Evolutionary conservation across 2,888 invertebrate species (phyloP).

Genomic region (Nysson spinosus): DNA sequence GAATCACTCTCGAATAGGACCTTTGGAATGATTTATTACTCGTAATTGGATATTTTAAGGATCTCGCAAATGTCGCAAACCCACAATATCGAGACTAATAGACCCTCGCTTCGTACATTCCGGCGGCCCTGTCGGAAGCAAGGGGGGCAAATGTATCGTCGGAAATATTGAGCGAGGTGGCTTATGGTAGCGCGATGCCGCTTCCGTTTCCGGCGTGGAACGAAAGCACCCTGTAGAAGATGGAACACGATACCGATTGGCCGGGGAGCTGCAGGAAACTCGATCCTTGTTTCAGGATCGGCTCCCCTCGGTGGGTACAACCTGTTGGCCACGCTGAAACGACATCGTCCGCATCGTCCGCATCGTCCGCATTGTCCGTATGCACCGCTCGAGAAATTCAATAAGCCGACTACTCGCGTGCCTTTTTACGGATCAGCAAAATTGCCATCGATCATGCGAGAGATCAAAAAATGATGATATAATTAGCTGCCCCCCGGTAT

Average conservation of each 20-base stretch:
- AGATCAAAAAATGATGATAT: conserved; percentile 23
- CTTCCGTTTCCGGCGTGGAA: conserved; percentile 59
- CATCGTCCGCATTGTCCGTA: conserved; percentile 3
- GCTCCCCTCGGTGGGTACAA: conserved; percentile 23
- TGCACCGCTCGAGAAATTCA: conserved; percentile 41
- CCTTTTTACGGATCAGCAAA: conserved; percentile 38
- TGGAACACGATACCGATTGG: conserved; percentile 46
- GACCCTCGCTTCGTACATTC: not conserved
- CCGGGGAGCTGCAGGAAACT: conserved; percentile 40
- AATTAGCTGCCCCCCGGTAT: conserved; percentile 31
- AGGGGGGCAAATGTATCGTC: not conserved
- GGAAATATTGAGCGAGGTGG: conserved; percentile 4
- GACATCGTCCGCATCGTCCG: conserved; percentile 5
- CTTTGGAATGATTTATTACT: too few relatives aligned
- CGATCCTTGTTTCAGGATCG: conserved; percentile 50
- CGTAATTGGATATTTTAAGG: too few relatives aligned
- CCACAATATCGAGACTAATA: too few relatives aligned
- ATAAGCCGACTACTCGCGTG: conserved; percentile 41
- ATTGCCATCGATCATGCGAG: conserved; percentile 40
- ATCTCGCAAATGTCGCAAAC: too few relatives aligned
- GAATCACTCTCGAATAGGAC: too few relatives aligned
- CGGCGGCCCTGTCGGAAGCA: not conserved
- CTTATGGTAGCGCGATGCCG: conserved; percentile 10
- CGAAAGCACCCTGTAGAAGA: conserved; percentile 17
- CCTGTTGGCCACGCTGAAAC: conserved; percentile 48